Base-by-base conservation (phyloP, 2,888 invertebrate genomes). In the Zonitis immaculata region DNA sequence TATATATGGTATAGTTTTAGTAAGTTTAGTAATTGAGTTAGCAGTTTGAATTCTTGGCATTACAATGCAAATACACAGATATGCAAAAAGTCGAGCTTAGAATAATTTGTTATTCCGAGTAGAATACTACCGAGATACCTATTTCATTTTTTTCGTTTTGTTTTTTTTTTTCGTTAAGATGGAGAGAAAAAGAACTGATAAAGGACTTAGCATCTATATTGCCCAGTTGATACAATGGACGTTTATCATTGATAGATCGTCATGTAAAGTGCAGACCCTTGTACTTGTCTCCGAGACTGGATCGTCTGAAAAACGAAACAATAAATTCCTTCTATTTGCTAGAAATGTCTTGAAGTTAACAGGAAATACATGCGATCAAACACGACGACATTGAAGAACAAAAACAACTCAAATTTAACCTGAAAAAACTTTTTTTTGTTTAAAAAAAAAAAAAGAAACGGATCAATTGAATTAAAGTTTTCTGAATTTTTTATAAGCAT, bases 261-360 rank as follows among this genome's bases (percentile, higher is more conserved):
- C 54, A 57, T 62, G 57, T 59, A 57, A 52, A 62, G 62, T 62
- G 62, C 62, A 62, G 59, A 62, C 59, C 60, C 62, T 59, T 62
- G 62, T 62, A 59, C 25, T 52, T 48, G 57, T 59, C 60, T 44
- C 52, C 56, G 57, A 58, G 60, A 57, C 27, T 49, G 44, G 30
- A 51, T 30, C 51, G 18, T 44, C 49, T 45, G n/a, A 45, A 30
- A 49, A 48, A 44, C 14, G 28, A 44, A 47, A 55, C 55, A 49
- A 51, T 51, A 51, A 55, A 55, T 55, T 51, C 47, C 35, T 32
- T 12, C 30, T 47, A 9, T 5, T 22, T 22, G 22, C 22, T 11
- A 6, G 11, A 47, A 49, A 32, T 46, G 54, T 49, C 49, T 46
- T 45, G 46, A 54, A 54, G 39, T 54, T 54, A 48, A 45, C 47